Evolutionary conservation across 2,797 vertebrate species (phyloP), one percentile per base, ranked within the genome.

Genomic region (Coilia nasus): DNA sequence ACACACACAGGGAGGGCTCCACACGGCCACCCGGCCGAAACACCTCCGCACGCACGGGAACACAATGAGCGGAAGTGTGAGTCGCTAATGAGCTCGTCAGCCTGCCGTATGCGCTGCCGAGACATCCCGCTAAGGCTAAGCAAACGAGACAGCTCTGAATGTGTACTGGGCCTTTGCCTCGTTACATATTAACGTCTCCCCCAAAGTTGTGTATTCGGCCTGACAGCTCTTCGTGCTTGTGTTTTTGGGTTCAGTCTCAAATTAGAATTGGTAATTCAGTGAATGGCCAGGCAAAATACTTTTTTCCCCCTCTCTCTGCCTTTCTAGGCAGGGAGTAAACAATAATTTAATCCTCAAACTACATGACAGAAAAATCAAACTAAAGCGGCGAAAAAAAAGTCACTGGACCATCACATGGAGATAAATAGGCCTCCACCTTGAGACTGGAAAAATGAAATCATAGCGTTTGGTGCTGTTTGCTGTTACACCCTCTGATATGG

Each of bases 321-420:
- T 2, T 71, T 41, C 67, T 2, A 35, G 28, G 31, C 31, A 28
- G 17, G 15, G 12, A 17, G 14, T 31, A 6, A 75, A 75, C 67
- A 75, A 35, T 35, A 17, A 31, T 41, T 35, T 41, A 35, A 35
- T 31, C 12, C 28, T 75, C 28, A 75, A 75, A 75, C 31, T 17
- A 35, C 67, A 75, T 19, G 28, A 75, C 67, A 75, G 67, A 75
- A 75, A 75, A 35, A 54, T 54, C 3, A 64, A 75, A 75, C 35
- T 15, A 75, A 75, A 54, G 50, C 9, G 50, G 67, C 28, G 6
- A 75, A 41, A 75, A 75, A 2, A 75, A 75, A 75, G 28, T 75
- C 67, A 75, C 28, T 75, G 67, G 31, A 75, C 67, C 67, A 75
- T 75, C 67, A 75, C 67, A 75, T 35, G 28, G 12, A 31, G 31